Percentiles rank a stretch among this genome's conserved stretches.
These are phyloP conservation scores for Papilio polytes DNA, from an alignment of 1,140 invertebrate genomes.

Conservation along the genomic window DNA sequence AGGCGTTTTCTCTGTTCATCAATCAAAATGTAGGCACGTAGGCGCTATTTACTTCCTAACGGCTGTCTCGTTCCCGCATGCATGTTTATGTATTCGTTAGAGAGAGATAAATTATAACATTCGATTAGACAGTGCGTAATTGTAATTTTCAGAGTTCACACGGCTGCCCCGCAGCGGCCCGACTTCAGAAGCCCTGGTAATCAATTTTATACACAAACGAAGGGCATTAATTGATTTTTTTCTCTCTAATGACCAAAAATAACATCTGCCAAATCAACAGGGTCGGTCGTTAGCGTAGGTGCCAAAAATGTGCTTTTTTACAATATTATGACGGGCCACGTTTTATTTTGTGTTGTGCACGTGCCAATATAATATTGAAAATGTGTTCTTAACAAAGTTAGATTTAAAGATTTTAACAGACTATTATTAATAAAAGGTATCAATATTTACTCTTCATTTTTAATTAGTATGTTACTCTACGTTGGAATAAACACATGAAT, in stretches of 20 bases:
- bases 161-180: slow-evolving; percentile 63
- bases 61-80: slow-evolving; percentile 53
- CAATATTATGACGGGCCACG: slow-evolving; percentile 5
- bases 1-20: slow-evolving; percentile 83
- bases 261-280: slow-evolving; percentile 77
- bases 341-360: slow-evolving; percentile 28
- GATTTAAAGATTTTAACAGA: no score
- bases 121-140: slow-evolving; percentile 73
- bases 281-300: slow-evolving; percentile 72
- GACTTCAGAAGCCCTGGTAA: slow-evolving; percentile 77
- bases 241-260: slow-evolving; percentile 75
- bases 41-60: slow-evolving; percentile 73
- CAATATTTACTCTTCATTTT: no score
- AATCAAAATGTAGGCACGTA: slow-evolving; percentile 74
- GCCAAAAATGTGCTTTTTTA: slow-evolving; percentile 67
- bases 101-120: slow-evolving; percentile 53
- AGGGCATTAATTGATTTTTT: slow-evolving; percentile 81
- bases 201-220: slow-evolving; percentile 82
- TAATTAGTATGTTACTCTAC: neutral
- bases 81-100: slow-evolving; percentile 40
- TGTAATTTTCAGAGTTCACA: slow-evolving; percentile 77
- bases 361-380: slow-evolving; percentile 14
- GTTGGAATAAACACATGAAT: neutral
- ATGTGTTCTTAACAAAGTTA: neutral
- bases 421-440: no score